Conservation (phyloP, 2,797 vertebrate species). For the Coregonus sp. region DNA sequence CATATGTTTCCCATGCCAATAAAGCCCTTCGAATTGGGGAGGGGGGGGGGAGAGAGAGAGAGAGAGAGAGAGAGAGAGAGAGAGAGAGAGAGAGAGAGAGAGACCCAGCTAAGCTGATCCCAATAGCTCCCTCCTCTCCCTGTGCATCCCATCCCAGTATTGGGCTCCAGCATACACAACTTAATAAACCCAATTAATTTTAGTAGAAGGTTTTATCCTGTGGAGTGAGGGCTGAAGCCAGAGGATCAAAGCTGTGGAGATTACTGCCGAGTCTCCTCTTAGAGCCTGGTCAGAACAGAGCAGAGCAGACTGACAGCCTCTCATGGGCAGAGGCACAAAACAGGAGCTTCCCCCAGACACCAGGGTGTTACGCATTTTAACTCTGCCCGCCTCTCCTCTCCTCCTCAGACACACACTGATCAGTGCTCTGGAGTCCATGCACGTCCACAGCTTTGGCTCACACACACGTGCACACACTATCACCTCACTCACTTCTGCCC, state of each 20-base stretch:
- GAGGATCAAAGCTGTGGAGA: neutral
- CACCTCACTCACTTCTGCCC: neutral
- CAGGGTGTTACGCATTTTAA: neutral
- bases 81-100: neutral
- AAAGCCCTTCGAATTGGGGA: no score
- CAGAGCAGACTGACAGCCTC: neutral
- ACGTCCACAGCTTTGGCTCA: neutral
- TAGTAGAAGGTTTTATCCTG: neutral
- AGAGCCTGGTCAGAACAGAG: neutral
- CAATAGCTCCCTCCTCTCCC: neutral
- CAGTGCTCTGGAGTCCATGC: neutral
- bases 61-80: no score
- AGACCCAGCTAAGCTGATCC: neutral
- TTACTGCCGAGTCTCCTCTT: neutral
- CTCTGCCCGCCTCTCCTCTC: neutral
- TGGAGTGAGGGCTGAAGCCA: neutral
- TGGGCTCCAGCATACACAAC: neutral
- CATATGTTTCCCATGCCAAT: no score
- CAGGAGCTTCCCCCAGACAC: neutral
- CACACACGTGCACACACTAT: neutral
- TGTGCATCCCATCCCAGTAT: neutral
- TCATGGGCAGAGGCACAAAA: neutral
- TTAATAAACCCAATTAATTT: neutral
- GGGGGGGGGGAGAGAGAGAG: no score
- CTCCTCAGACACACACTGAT: neutral